Evolutionary conservation across 1,140 invertebrate genomes (phyloP), one percentile per base, ranked within the genome.

Genomic region (Drosophila funebris): DNA sequence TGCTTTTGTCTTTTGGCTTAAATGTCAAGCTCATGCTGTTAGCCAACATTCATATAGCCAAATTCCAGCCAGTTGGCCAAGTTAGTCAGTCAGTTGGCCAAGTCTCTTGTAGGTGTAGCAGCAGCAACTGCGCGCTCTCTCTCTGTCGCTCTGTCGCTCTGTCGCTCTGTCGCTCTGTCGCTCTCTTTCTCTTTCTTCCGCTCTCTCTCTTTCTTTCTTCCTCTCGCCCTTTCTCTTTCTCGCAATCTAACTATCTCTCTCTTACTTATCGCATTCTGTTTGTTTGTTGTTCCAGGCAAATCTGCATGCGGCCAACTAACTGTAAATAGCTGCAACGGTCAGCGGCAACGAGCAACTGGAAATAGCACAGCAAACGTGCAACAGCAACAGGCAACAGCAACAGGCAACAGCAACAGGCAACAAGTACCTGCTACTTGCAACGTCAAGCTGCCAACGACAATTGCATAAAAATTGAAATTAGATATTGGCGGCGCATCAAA

Each of bases 291-390:
- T 85, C 73, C 81, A 77, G 81, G 44, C 41, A 31, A 70, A 80
- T 80, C 76, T 81, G 66, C 78, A 82, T 70, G 78, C 78, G 69
- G 69, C 63, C 69, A 61, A 73, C 74, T 87, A 85, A 85, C 81
- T 81, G 81, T 85, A 81, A 70, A 81, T 46, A 46, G 39, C 39
- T 75, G 72, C 76, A 84, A 78, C 76, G 79, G 81, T 85, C 80
- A 83, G 76, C 60, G 44, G 37, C 37, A 75, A 43, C 63, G 52
- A 69, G 50, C 78, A 76, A 81, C 73, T 81, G 69, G 60, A 70
- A 81, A 58, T 52, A 52, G 61, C 33, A 57, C 60, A 63, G 31
- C 43, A 60, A 33, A 33, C n/a, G n/a, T n/a, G n/a, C n/a, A 68
- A 31, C 68, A 71, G 29, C 68, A 64, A 44, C 44, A n/a, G 36